Percentiles rank a stretch among this genome's conserved stretches.
phyloP scores from a whole-genome alignment of 2,888 invertebrate genomes.

The Andrena flavipes region DNA sequence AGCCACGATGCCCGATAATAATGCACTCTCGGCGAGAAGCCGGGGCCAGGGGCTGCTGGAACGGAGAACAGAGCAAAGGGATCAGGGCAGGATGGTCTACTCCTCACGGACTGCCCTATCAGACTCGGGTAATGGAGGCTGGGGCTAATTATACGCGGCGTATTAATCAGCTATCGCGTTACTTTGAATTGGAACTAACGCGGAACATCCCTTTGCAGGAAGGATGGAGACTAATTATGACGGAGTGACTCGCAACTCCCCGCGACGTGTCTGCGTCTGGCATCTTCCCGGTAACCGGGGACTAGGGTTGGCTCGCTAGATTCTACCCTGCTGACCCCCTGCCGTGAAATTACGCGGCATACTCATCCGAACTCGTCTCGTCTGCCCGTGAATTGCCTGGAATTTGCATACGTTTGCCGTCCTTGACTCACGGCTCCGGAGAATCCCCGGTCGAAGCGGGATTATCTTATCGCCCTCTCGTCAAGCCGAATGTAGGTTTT shows the following conservation, averaged over 20 bases:
- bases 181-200: slow-evolving; percentile 68
- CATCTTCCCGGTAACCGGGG: slow-evolving; percentile 29
- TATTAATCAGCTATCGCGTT: slow-evolving; percentile 72
- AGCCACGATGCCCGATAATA: slow-evolving; percentile 1
- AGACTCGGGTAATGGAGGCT: slow-evolving; percentile 48
- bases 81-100: slow-evolving; percentile 41
- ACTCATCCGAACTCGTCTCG: not conserved
- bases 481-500: too few relatives aligned
- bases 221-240: slow-evolving; percentile 70
- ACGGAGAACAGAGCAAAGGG: not conserved
- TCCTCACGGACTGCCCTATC: slow-evolving; percentile 11
- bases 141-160: slow-evolving; percentile 66
- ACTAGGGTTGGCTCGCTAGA: slow-evolving; percentile 1
- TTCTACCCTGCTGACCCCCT: not conserved
- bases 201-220: slow-evolving; percentile 64
- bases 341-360: slow-evolving; percentile 10
- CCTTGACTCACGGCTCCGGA: not conserved
- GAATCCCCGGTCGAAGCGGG: too few relatives aligned
- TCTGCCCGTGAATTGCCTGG: not conserved
- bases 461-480: too few relatives aligned
- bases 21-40: not conserved
- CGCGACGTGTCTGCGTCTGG: slow-evolving; percentile 48
- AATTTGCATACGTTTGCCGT: slow-evolving; percentile 1
- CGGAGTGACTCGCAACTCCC: slow-evolving; percentile 68
- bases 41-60: not conserved